Percentiles rank a stretch among this genome's conserved stretches.
Evolutionary conservation across 2,888 invertebrate species (phyloP).

Genomic region (Drosophila nr. fundita): DNA sequence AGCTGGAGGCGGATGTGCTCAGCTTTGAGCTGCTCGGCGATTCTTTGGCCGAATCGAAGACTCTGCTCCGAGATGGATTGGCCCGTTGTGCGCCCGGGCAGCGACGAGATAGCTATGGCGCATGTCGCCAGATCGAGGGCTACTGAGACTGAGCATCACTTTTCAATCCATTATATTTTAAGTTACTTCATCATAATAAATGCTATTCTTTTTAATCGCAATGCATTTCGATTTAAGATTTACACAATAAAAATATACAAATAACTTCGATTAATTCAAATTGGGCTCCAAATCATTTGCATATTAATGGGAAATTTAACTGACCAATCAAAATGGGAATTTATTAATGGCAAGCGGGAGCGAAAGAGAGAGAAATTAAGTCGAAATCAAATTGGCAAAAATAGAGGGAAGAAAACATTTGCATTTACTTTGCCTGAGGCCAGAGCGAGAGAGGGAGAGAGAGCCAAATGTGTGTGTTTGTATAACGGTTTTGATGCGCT

Average conservation of each 20-base stretch:
- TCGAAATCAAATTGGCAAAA: not conserved
- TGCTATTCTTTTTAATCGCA: slow-evolving; percentile 15
- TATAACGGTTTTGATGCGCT: slow-evolving; percentile 52
- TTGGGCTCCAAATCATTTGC: slow-evolving; percentile 5
- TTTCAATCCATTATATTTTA: slow-evolving; percentile 43
- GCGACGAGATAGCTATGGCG: slow-evolving; percentile 89
- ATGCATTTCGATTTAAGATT: slow-evolving; percentile 40
- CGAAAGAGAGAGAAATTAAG: not conserved
- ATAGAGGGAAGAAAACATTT: not conserved
- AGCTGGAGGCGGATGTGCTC: slow-evolving; percentile 79
- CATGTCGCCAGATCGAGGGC: slow-evolving; percentile 86
- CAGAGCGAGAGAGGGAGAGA: not conserved
- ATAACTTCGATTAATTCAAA: slow-evolving; percentile 16
- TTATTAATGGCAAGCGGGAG: not conserved
- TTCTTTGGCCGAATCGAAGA: slow-evolving; percentile 82
- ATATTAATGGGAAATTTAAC: slow-evolving; percentile 14
- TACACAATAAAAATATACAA: slow-evolving; percentile 19
- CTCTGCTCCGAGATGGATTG: slow-evolving; percentile 87
- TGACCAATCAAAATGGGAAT: not conserved
- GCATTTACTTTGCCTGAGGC: not conserved
- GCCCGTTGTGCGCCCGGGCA: slow-evolving; percentile 92
- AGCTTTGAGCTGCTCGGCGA: slow-evolving; percentile 75
- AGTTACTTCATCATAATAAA: slow-evolving; percentile 26
- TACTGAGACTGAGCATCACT: slow-evolving; percentile 70
- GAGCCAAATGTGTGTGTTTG: not conserved